Conservation (phyloP, 2,888 invertebrate genomes). For the Synergus gifuensis region DNA sequence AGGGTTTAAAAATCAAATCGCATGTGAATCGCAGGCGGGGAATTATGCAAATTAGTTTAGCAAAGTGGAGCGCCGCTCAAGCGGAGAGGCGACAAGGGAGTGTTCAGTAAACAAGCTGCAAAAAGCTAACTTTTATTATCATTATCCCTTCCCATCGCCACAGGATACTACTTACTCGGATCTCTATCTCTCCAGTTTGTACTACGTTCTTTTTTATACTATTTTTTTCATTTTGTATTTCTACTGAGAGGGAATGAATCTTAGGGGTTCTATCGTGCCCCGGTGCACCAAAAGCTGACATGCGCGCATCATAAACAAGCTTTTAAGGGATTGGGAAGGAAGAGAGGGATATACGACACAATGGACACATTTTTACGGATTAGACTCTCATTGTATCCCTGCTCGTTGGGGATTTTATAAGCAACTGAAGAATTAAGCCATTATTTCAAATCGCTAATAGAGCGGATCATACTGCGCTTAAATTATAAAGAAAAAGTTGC, state of each 20-base stretch:
- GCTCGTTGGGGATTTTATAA: conserved; percentile 31
- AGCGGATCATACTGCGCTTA: background rate
- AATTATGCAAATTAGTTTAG: conserved; percentile 38
- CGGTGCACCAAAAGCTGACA: conserved; percentile 22
- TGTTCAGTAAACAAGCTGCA: conserved; percentile 24
- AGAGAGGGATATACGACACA: conserved; percentile 28
- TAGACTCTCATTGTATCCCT: conserved; percentile 57
- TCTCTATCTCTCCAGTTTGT: conserved; percentile 22
- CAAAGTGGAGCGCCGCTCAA: conserved; percentile 11
- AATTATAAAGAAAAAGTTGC: background rate
- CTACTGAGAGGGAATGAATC: background rate
- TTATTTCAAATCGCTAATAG: conserved; percentile 47
- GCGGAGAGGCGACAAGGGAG: conserved; percentile 6
- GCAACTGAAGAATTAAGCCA: conserved; percentile 38
- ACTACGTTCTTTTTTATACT: background rate
- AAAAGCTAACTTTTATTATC: conserved; percentile 40
- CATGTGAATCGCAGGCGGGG: conserved; percentile 20
- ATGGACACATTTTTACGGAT: conserved; percentile 67
- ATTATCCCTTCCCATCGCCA: conserved; percentile 10
- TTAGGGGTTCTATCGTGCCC: background rate
- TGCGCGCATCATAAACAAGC: conserved; percentile 62
- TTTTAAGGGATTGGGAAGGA: conserved; percentile 66
- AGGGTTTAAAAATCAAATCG: conserved; percentile 11
- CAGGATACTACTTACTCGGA: conserved; percentile 26
- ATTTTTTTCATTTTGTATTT: background rate